phyloP scores from a whole-genome alignment of 1,140 invertebrate genomes.

The Metopolophium dirhodum region DNA sequence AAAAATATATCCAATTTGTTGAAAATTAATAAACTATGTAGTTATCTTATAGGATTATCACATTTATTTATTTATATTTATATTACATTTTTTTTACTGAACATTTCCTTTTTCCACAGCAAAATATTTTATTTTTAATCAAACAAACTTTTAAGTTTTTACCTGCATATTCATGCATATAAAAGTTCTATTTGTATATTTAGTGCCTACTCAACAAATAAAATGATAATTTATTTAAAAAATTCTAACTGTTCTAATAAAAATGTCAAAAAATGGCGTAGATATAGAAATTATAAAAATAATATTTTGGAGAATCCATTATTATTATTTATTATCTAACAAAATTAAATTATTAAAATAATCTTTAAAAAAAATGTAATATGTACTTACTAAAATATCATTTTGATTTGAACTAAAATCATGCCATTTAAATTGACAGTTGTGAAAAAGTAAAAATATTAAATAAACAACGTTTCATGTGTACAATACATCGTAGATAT shows the following conservation, averaged over 20 bases:
- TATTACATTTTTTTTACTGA: background rate
- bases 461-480: background rate
- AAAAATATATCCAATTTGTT: background rate
- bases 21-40: background rate
- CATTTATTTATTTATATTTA: no score
- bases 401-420: no score
- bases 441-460: background rate
- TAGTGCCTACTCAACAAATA: background rate
- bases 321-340: background rate
- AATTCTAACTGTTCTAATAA: background rate
- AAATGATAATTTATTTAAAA: background rate
- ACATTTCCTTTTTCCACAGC: background rate
- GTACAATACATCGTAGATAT: background rate
- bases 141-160: background rate
- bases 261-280: background rate
- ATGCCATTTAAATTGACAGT: background rate
- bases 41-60: no score
- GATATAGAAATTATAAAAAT: background rate
- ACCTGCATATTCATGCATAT: no score
- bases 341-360: background rate
- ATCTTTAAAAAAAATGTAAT: background rate
- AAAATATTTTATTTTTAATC: background rate
- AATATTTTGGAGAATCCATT: background rate
- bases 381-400: background rate
- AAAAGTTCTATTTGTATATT: background rate